Percentiles rank a stretch among this genome's conserved stretches.
Evolutionary conservation across 2,888 invertebrate species (phyloP).

Genomic region (Rhopalosiphum nymphaeae): DNA sequence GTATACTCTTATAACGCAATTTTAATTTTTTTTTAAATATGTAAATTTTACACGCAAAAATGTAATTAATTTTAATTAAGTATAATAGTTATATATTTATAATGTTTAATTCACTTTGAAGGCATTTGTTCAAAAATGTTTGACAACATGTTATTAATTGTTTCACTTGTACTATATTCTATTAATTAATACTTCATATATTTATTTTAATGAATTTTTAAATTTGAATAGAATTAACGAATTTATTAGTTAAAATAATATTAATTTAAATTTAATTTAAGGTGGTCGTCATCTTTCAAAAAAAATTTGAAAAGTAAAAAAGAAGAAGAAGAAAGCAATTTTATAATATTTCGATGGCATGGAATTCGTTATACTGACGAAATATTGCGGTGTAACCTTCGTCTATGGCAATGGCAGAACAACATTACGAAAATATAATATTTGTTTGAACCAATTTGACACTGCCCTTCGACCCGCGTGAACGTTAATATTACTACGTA

Average conservation of each 20-base stretch:
- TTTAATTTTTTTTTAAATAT: not conserved
- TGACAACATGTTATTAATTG: not conserved
- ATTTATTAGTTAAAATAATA: not conserved
- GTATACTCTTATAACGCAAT: no score
- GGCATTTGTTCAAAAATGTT: not conserved
- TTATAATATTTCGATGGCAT: not conserved
- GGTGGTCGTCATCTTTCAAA: not conserved
- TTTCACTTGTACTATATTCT: not conserved
- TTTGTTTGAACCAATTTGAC: not conserved
- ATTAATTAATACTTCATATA: not conserved
- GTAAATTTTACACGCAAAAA: not conserved
- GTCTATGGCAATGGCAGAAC: not conserved
- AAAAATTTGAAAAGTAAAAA: not conserved
- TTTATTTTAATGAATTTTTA: not conserved
- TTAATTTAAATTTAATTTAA: not conserved
- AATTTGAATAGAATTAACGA: not conserved
- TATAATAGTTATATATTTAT: not conserved
- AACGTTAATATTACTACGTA: not conserved
- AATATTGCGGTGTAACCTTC: not conserved
- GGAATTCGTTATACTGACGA: not conserved
- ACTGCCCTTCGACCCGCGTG: not conserved
- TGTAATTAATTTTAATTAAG: not conserved
- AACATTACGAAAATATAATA: not conserved
- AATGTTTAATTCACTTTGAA: not conserved
- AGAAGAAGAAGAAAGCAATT: not conserved